Evolutionary conservation across 2,888 invertebrate species (phyloP).

Genomic region (Acronicta aceris): DNA sequence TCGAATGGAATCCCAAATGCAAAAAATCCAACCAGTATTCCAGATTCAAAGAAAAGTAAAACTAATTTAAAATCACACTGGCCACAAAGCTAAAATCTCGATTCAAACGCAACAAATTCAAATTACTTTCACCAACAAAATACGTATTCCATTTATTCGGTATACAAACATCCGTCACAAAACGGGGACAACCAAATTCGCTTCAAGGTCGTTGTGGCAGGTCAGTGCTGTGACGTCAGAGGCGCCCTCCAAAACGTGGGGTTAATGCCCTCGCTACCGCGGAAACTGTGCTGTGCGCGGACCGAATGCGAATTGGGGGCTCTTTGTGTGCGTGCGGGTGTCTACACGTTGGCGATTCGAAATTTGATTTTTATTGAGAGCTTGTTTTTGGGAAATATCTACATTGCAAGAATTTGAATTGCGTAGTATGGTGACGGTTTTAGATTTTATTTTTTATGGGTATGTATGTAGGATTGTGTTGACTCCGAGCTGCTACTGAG

Average conservation of each 20-base stretch:
- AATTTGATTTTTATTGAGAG: not conserved
- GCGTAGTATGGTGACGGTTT: too few relatives aligned
- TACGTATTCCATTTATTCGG: slow-evolving; percentile 37
- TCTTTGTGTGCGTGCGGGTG: slow-evolving; percentile 75
- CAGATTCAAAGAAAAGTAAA: not conserved
- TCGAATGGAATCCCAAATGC: not conserved
- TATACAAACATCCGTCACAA: slow-evolving; percentile 59
- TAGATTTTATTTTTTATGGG: too few relatives aligned
- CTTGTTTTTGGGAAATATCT: not conserved
- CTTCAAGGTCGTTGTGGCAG: slow-evolving; percentile 86
- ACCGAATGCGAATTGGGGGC: slow-evolving; percentile 87
- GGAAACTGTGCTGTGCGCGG: slow-evolving; percentile 87
- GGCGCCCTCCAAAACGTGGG: slow-evolving; percentile 86
- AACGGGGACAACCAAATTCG: slow-evolving; percentile 73
- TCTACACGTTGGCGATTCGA: slow-evolving; percentile 43
- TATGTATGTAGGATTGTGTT: too few relatives aligned
- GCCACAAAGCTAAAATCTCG: not conserved
- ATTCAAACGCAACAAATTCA: slow-evolving; percentile 30
- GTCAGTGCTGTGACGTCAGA: slow-evolving; percentile 85
- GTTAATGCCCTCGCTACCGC: slow-evolving; percentile 84
- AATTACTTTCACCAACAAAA: slow-evolving; percentile 45
- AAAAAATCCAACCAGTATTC: not conserved
- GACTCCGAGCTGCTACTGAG: too few relatives aligned
- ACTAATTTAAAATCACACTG: slow-evolving; percentile 1
- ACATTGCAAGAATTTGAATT: too few relatives aligned